Evolutionary conservation across 92 coral and sea anemone species (phyloP).

Genomic region (Epizoanthus scotinus): DNA sequence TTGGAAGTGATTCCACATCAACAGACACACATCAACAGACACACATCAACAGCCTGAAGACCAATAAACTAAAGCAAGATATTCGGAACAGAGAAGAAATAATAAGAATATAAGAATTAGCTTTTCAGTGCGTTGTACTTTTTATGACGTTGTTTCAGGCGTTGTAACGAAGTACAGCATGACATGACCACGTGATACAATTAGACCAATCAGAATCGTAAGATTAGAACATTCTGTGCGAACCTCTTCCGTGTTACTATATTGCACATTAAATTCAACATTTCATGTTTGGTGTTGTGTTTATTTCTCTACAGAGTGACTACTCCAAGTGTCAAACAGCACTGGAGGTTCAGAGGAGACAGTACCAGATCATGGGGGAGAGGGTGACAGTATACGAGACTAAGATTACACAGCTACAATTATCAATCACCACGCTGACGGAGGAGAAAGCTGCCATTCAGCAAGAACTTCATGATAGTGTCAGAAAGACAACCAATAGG

Average conservation of each 20-base stretch:
- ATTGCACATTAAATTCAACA: neutral
- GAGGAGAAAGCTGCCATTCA: slow-evolving; percentile 80
- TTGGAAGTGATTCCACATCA: no score
- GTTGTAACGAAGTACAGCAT: no score
- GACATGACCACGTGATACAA: no score
- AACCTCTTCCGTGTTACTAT: neutral
- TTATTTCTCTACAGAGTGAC: slow-evolving; percentile 14
- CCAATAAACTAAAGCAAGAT: no score
- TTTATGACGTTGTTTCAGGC: no score
- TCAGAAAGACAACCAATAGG: slow-evolving; percentile 63
- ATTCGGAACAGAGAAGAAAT: no score
- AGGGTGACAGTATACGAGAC: slow-evolving; percentile 62
- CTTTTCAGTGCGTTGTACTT: no score
- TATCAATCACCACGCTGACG: slow-evolving; percentile 59
- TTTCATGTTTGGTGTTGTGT: neutral
- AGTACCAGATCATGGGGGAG: slow-evolving; percentile 61
- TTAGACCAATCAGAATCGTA: no score
- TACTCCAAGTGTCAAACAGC: slow-evolving; percentile 70
- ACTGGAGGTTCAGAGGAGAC: slow-evolving; percentile 73
- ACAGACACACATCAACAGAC: no score
- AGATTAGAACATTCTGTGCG: neutral
- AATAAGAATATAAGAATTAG: no score
- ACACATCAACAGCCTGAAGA: no score
- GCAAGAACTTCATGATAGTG: slow-evolving; percentile 70
- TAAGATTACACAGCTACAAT: slow-evolving; percentile 70